These are phyloP conservation scores for Sitophilus oryzae DNA, from an alignment of 1,140 invertebrate species.

Conservation along the genomic window DNA sequence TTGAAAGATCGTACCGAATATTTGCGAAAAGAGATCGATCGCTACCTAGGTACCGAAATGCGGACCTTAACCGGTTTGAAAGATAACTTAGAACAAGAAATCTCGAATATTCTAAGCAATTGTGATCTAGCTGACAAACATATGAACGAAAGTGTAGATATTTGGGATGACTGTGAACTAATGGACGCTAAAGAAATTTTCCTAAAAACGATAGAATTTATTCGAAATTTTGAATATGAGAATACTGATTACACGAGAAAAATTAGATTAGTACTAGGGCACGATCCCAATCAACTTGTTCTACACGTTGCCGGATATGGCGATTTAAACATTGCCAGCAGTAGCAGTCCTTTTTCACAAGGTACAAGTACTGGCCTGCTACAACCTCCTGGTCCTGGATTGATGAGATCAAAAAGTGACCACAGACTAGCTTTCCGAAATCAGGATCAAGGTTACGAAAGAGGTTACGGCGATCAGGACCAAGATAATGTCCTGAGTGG, in stretches of 20 bases:
- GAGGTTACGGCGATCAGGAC: slow-evolving; percentile 43
- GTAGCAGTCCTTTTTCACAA: slow-evolving; percentile 46
- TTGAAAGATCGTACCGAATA: slow-evolving; percentile 87
- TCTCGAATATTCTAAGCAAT: slow-evolving; percentile 88
- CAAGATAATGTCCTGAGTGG: slow-evolving; percentile 58
- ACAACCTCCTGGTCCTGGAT: slow-evolving; percentile 55
- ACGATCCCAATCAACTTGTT: slow-evolving; percentile 84
- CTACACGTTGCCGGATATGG: slow-evolving; percentile 79
- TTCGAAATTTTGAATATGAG: slow-evolving; percentile 90
- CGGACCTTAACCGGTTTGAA: slow-evolving; percentile 78
- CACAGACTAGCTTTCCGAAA: slow-evolving; percentile 84
- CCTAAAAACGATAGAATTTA: slow-evolving; percentile 87
- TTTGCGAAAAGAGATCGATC: slow-evolving; percentile 82
- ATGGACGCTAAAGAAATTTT: slow-evolving; percentile 94
- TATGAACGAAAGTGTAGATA: slow-evolving; percentile 76
- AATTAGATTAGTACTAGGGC: slow-evolving; percentile 77
- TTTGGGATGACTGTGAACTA: slow-evolving; percentile 83
- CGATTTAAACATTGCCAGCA: slow-evolving; percentile 72
- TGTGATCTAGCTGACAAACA: slow-evolving; percentile 95
- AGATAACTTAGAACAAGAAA: slow-evolving; percentile 87
- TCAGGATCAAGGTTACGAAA: slow-evolving; percentile 64
- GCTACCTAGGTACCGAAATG: slow-evolving; percentile 77
- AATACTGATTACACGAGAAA: slow-evolving; percentile 79
- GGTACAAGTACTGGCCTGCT: slow-evolving; percentile 42
- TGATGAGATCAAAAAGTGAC: slow-evolving; percentile 91